Evolutionary conservation across 2,888 invertebrate species (phyloP), one percentile per base, ranked within the genome.

Genomic region (Aphodius sticticus): DNA sequence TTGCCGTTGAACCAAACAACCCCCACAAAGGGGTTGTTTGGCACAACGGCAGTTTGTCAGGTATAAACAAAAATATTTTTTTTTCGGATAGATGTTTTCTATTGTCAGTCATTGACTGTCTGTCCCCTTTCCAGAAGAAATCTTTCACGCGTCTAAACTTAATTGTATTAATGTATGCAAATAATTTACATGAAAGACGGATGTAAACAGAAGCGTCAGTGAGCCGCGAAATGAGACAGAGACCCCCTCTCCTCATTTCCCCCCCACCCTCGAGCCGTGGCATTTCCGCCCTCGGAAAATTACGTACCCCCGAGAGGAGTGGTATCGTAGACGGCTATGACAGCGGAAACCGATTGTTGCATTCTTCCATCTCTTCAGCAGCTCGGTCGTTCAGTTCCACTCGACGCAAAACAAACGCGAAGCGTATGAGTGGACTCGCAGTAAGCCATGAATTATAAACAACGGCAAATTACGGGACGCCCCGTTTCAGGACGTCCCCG

Each of bases 111-210:
- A n/a, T n/a, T n/a, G n/a, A 7, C 6, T n/a, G 71, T 0, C 16
- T 77, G 35, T 77, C 77, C 77, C 38, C 78, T 77, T 76, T 72
- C 69, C 77, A 75, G 78, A 79, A 77, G 38, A 79, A 80, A 79
- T 76, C 77, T 12, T 80, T 80, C 74, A 70, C 76, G 84, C 76
- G 84, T 1, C 53, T 53, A 9, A 12, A 53, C 53, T 85, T 86
- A 86, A 87, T 87, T 87, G 86, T 84, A 84, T 86, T 86, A 86
- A 86, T 87, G 84, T 86, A 87, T 87, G 87, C 86, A 87, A 87
- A 87, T 86, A 84, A 86, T 86, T 87, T 86, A 86, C 86, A 86
- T 86, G 86, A 85, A 85, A 87, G 86, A 86, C 86, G 86, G 86
- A 87, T 86, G 86, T 86, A 87, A 86, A 87, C 87, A 86, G 85